Evolutionary conservation across 2,113 vertebrate species (phyloP), one percentile per base, ranked within the genome.

Genomic region (Malurus alboscapulatus): DNA sequence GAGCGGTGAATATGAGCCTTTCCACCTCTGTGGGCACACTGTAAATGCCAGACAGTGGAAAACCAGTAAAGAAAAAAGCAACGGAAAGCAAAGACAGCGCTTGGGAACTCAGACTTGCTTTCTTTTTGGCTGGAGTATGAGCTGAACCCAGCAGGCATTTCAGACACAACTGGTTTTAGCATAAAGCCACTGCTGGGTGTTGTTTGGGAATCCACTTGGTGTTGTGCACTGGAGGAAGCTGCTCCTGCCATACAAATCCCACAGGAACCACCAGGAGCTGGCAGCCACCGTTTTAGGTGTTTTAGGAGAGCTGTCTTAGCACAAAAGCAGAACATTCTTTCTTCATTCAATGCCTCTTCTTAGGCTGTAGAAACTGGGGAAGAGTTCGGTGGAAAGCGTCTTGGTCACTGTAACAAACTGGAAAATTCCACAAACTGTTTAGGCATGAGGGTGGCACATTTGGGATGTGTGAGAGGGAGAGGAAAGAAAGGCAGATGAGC

Each of bases 1-100:
- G 90, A 87, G 93, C 54, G 69, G 94, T 94, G 92, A 97, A 96
- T 96, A 95, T 79, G 83, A 87, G 59, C 91, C 54, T 87, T 95
- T 94, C 94, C 91, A 97, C 94, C 95, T 90, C 88, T 92, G 91
- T 1, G 84, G 90, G 79, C 72, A 16, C 87, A 94, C 83, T 97
- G 87, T 91, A 97, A 94, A 92, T 97, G 92, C 82, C 94, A 96
- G 88, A 96, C 90, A 94, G 90, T 97, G 96, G 95, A 96, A 98
- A 97, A 96, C 44, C 78, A 93, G 78, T 93, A 90, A 95, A 96
- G 87, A 86, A 78, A 78, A 95, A 94, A 50, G 19, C 17, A 94
- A 94, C 68, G 86, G 90, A 76, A 90, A 86, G 72, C 58, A 94
- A 96, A 95, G 68, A 87, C 92, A 84, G 78, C 30, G 27, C 47